Percentiles rank a stretch among this genome's conserved stretches.
Conservation (phyloP, 2,888 invertebrate genomes). For the Theristus sp. region DNA sequence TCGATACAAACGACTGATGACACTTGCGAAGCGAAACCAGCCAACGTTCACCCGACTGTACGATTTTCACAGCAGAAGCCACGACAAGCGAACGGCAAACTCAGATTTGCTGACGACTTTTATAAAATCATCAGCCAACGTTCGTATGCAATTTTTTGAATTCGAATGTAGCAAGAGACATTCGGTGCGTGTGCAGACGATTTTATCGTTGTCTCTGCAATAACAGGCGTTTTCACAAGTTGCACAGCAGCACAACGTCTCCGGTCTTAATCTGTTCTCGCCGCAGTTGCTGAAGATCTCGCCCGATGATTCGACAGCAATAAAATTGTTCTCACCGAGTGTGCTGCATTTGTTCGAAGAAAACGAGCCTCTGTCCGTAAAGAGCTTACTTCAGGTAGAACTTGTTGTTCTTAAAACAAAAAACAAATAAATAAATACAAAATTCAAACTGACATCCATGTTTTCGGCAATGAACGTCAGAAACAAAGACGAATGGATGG, state of each 20-base stretch:
- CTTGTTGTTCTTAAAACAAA: too few relatives aligned
- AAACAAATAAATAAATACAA: too few relatives aligned
- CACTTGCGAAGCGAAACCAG: not conserved
- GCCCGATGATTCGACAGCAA: not conserved
- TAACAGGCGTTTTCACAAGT: not conserved
- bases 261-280: not conserved
- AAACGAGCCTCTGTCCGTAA: not conserved
- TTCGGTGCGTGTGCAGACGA: too few relatives aligned
- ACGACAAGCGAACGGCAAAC: too few relatives aligned
- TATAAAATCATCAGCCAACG: too few relatives aligned
- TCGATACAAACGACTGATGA: not conserved
- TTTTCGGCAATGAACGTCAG: not conserved
- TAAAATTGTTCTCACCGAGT: not conserved
- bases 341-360: not conserved
- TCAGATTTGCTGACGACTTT: too few relatives aligned
- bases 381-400: too few relatives aligned
- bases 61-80: too few relatives aligned
- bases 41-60: not conserved
- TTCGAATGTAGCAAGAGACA: too few relatives aligned
- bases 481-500: not conserved
- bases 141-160: too few relatives aligned
- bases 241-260: not conserved
- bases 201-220: too few relatives aligned
- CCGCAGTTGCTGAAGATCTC: not conserved
- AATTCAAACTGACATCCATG: too few relatives aligned